phyloP scores from a whole-genome alignment of 1,140 invertebrate genomes.

The Agrilus planipennis region DNA sequence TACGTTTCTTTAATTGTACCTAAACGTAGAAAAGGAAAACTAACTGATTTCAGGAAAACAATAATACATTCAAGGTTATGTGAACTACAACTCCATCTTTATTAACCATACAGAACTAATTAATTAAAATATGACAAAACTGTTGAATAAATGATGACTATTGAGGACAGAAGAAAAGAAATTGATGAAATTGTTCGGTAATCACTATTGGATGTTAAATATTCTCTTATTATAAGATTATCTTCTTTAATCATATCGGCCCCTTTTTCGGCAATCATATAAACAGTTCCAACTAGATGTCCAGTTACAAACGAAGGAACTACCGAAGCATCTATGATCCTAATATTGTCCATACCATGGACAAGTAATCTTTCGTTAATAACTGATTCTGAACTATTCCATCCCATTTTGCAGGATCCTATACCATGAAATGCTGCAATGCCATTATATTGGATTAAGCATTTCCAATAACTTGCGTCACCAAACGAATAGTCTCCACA shows the following conservation, averaged over 20 bases:
- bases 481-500: slow-evolving; percentile 30
- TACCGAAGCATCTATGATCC: slow-evolving; percentile 33
- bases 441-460: slow-evolving; percentile 34
- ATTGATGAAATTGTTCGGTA: no score
- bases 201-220: no score
- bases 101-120: no score
- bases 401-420: slow-evolving; percentile 47
- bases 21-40: no score
- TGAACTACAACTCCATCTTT: no score
- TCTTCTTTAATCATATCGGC: slow-evolving; percentile 37
- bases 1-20: no score
- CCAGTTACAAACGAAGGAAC: slow-evolving; percentile 31
- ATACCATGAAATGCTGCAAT: slow-evolving; percentile 42
- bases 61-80: no score
- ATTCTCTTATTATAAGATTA: not conserved
- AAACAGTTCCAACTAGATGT: slow-evolving; percentile 33
- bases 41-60: no score
- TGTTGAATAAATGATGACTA: no score
- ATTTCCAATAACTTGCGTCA: slow-evolving; percentile 43
- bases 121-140: no score
- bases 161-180: no score
- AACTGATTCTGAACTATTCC: slow-evolving; percentile 31
- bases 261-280: slow-evolving; percentile 42
- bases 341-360: slow-evolving; percentile 30
- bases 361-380: slow-evolving; percentile 33